Base-by-base conservation (phyloP, 2,888 invertebrate genomes). In the Drosophila dives region DNA sequence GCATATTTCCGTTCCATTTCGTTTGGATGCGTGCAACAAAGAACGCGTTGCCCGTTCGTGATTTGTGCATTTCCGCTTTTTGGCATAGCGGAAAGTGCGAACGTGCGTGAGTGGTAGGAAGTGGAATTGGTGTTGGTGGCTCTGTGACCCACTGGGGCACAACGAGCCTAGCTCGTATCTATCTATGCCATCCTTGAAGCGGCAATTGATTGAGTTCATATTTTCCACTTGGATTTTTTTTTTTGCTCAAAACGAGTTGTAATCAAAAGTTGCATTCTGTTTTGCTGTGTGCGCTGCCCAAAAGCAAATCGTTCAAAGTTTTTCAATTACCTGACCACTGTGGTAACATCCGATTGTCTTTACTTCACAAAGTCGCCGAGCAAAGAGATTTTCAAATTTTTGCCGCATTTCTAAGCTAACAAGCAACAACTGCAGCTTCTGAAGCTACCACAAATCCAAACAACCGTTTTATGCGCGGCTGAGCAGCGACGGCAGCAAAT, bases 31-130 rank as follows among this genome's bases (percentile, higher is more conserved):
- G 69, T 79, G 76, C 80, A 64, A 67, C 79, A 80, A 69, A 64
- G 65, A 66, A 32, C 49, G 64, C 66, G 59, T 50, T 61, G 75
- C 67, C 61, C 74, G 54, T 67, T 64, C 72, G 72, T 88, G 84
- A 84, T 84, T 84, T 84, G 86, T 88, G 89, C 77, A 78, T 86
- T 88, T 88, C 84, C 78, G 74, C 69, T 72, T 82, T 82, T 72
- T 69, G 75, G 54, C 75, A 69, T 68, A 45, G 72, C 72, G 66
- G 53, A 65, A 67, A 67, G 69, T 62, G 72, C 48, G 56, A 51
- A 38, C 53, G 72, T 72, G 73, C 53, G 48, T 69, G 70, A 50
- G 50, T 15, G 50, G 6, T 32, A 36, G 56, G 66, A 59, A 50
- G 66, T 33, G 45, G 3, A 12, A n/a, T 17, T 29, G n/a, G 29